Conservation (phyloP, 2,113 vertebrate genomes). For the Polypterus bichir region DNA sequence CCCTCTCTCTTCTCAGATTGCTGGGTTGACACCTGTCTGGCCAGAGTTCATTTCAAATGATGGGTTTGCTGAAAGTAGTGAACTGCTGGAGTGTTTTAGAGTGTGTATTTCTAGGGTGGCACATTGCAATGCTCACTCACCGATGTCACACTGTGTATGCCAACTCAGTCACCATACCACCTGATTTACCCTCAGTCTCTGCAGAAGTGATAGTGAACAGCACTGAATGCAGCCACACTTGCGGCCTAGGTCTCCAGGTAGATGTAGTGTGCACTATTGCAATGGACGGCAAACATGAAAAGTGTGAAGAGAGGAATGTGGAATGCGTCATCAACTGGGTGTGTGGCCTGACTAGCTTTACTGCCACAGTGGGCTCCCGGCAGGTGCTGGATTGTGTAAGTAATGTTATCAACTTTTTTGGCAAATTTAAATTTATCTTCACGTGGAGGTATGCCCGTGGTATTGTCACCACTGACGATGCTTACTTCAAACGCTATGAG, state of each 20-base stretch:
- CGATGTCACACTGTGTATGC: too few species aligned
- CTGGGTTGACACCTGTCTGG: too few species aligned
- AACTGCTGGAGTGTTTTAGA: too few species aligned
- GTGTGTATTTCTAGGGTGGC: too few species aligned
- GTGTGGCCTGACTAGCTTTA: conserved; percentile 61
- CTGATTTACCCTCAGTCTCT: conserved; percentile 15
- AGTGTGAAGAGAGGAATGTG: conserved; percentile 31
- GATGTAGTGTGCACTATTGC: conserved; percentile 49
- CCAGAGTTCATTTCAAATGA: too few species aligned
- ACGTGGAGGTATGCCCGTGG: conserved; percentile 60
- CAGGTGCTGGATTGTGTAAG: conserved; percentile 58
- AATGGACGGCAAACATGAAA: conserved; percentile 18
- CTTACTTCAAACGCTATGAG: conserved; percentile 41
- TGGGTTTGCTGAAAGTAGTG: too few species aligned
- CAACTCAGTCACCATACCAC: conserved; percentile 22
- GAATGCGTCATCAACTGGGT: conserved; percentile 50
- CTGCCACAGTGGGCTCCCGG: conserved; percentile 27
- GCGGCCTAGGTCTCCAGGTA: conserved; percentile 60
- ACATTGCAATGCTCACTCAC: too few species aligned
- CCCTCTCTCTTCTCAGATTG: too few species aligned
- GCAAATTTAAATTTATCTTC: conserved; percentile 43
- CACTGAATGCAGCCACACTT: conserved; percentile 66
- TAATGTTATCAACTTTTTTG: conserved; percentile 22
- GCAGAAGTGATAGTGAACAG: conserved; percentile 28
- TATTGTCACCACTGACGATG: conserved; percentile 57